Evolutionary conservation across 64 coral and sea anemone genomes (phyloP).

Genomic region (Stichodactyla mertensii): DNA sequence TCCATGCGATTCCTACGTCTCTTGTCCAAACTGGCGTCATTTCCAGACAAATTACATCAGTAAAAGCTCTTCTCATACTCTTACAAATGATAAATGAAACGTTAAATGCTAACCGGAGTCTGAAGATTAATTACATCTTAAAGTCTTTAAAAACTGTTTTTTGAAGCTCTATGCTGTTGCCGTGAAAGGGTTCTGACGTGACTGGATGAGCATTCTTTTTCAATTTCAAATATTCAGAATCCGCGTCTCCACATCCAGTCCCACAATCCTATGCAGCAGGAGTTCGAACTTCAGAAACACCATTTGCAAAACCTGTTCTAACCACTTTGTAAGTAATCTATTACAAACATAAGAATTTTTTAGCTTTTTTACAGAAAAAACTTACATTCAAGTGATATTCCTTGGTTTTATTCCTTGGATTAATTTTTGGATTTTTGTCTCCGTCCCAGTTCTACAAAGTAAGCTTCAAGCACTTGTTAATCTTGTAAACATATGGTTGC

Average conservation of each 20-base stretch:
- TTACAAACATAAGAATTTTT: too few species aligned
- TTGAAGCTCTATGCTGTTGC: too few species aligned
- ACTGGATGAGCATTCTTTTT: too few species aligned
- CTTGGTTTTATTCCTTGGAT: background rate
- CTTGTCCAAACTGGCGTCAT: background rate
- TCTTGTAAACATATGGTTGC: slow-evolving; percentile 11
- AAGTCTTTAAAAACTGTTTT: too few species aligned
- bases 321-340: too few species aligned
- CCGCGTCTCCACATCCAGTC: too few species aligned
- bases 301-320: too few species aligned
- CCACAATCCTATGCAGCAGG: too few species aligned
- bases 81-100: background rate
- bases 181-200: too few species aligned
- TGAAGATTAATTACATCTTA: too few species aligned
- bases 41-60: background rate
- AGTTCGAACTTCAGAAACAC: too few species aligned
- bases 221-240: too few species aligned
- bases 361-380: background rate
- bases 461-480: background rate
- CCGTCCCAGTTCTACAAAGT: slow-evolving; percentile 2
- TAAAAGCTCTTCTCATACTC: slow-evolving; percentile 25
- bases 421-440: slow-evolving; percentile 2
- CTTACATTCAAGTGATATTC: slow-evolving; percentile 30
- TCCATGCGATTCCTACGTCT: slow-evolving; percentile 17
- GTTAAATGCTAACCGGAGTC: background rate